Evolutionary conservation across 2,113 vertebrate species (phyloP), one percentile per base, ranked within the genome.

Genomic region (Rhinogobius similis): DNA sequence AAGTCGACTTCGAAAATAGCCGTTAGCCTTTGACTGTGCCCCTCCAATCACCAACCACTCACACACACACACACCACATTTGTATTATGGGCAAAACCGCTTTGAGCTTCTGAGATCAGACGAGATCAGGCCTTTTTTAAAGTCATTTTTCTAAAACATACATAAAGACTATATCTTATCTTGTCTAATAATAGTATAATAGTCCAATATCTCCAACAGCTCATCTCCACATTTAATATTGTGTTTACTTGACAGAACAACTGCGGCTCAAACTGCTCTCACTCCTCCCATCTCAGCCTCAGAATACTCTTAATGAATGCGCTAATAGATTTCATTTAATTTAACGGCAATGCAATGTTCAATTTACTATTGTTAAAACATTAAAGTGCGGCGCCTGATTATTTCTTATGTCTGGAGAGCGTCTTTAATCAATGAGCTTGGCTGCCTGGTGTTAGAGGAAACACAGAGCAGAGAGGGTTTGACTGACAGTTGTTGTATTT

Each of bases 401-500:
- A 36, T n/a, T 61, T 36, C 20, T 41, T 23, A 39, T 43, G 39
- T 39, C 56, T 59, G 39, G 41, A 44, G 23, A 46, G 21, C 68
- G 32, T 66, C 23, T 24, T 27, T 39, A 39, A 62, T 82, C 44
- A 23, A 39, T 61, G 27, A 20, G 5, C n/a, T 46, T 8, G n/a
- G 20, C 71, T 48, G 18, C 58, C 32, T 58, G 67, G 38, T 41
- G 61, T 41, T 63, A 48, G 6, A 48, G 21, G 32, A 62, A 24
- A 67, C 10, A 65, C 27, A 58, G 55, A 68, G 50, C 68, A 32
- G 59, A 26, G 78, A 65, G 65, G 71, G 62, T 65, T 75, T 70
- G 81, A 82, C 39, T 86, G 86, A 72, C 81, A 86, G 64, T 71
- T 18, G 14, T 64, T 79, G 76, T 65, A 71, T 81, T 78, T 66